Conservation (phyloP, 2,888 invertebrate genomes). For the Meliscaeva auricollis region DNA sequence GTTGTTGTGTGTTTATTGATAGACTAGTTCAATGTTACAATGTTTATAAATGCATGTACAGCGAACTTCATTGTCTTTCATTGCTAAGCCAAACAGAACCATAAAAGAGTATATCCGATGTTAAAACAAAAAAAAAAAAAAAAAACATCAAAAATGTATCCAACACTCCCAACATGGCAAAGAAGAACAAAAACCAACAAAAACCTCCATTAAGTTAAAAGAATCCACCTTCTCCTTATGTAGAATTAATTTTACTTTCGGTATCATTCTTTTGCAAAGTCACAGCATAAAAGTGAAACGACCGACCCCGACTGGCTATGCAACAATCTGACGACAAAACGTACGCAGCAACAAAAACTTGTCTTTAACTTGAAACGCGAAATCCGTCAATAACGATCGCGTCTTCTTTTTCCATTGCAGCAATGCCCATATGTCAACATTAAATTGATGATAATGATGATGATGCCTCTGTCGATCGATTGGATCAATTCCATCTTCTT, state of each 20-base stretch:
- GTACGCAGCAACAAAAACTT: constrained; percentile 49
- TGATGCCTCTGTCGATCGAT: constrained; percentile 62
- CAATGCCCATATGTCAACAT: constrained; percentile 59
- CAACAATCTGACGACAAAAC: constrained; percentile 1
- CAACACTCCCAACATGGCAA: background rate
- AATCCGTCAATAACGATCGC: constrained; percentile 55
- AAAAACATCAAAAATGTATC: background rate
- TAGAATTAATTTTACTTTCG: constrained; percentile 68
- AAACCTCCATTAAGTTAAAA: background rate
- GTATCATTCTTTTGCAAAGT: constrained; percentile 40
- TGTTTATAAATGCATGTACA: too few relatives aligned
- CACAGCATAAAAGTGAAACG: constrained; percentile 67
- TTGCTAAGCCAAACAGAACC: too few relatives aligned
- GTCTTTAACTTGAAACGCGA: constrained; percentile 39
- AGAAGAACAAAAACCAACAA: background rate
- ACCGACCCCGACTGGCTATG: constrained; percentile 8
- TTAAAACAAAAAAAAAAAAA: background rate
- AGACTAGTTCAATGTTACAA: too few relatives aligned
- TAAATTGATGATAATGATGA: constrained; percentile 68
- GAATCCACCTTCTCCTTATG: constrained; percentile 42
- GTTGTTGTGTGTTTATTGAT: too few relatives aligned
- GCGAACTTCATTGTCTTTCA: too few relatives aligned
- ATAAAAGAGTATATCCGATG: too few relatives aligned
- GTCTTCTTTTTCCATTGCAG: constrained; percentile 14
- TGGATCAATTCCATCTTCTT: constrained; percentile 58